Conservation (phyloP, 2,113 vertebrate species). For the Sinocyclocheilus grahami region DNA sequence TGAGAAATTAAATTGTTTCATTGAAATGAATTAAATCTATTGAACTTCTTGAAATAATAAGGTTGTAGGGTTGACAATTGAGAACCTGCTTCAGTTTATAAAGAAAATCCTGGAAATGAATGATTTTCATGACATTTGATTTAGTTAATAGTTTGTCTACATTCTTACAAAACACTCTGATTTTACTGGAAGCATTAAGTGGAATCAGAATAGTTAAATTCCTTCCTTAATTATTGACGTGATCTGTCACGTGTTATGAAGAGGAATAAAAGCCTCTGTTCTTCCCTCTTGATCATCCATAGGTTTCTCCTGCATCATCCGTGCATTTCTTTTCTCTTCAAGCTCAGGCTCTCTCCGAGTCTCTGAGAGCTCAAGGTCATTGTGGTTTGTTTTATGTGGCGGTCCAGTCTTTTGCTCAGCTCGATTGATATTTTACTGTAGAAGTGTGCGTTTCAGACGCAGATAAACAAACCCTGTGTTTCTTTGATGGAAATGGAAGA, state of each 20-base stretch:
- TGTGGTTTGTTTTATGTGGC: slow-evolving; percentile 34
- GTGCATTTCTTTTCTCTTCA: background rate
- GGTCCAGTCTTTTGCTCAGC: slow-evolving; percentile 39
- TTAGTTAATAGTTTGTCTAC: background rate
- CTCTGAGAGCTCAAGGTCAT: slow-evolving; percentile 54
- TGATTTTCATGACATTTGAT: background rate
- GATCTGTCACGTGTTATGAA: too few species aligned
- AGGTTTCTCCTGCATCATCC: background rate
- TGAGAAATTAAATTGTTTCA: background rate
- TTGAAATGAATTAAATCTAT: background rate
- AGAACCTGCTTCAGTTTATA: background rate
- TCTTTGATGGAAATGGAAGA: slow-evolving; percentile 42
- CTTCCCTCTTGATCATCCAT: background rate
- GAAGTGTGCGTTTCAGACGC: slow-evolving; percentile 4
- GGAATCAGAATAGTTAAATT: too few species aligned
- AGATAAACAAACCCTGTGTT: slow-evolving; percentile 45
- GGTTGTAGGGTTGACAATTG: too few species aligned
- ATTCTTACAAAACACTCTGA: too few species aligned
- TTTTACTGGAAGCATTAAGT: too few species aligned
- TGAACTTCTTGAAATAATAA: background rate
- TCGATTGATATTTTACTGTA: slow-evolving; percentile 50
- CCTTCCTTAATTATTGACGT: too few species aligned
- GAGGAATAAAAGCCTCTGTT: background rate
- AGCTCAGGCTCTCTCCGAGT: background rate
- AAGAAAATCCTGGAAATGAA: background rate